phyloP scores from a whole-genome alignment of 1,140 invertebrate genomes.

The Pteromalus puparum region DNA sequence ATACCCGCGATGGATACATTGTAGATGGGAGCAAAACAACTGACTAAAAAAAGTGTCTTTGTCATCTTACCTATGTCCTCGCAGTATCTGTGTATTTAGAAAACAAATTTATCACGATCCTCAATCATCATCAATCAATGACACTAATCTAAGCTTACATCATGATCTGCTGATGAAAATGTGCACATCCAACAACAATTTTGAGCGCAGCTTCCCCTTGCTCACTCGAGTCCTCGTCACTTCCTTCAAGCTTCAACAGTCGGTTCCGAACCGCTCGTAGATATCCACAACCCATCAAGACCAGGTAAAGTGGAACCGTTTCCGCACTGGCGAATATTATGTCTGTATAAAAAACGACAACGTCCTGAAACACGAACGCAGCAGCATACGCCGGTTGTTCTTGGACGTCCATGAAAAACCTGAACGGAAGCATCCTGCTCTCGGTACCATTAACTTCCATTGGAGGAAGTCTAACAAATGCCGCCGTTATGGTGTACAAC shows the following conservation, averaged over 20 bases:
- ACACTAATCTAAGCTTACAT: neutral
- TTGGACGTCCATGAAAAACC: constrained; percentile 22
- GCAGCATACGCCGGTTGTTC: constrained; percentile 11
- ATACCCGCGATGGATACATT: neutral
- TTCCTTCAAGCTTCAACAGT: neutral
- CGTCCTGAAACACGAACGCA: neutral
- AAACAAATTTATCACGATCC: too few relatives aligned
- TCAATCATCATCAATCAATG: neutral
- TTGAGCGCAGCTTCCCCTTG: neutral
- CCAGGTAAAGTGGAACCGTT: neutral
- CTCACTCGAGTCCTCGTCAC: neutral
- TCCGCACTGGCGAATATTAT: neutral
- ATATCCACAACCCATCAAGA: constrained; percentile 43
- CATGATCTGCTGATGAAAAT: constrained; percentile 35
- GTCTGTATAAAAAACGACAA: neutral
- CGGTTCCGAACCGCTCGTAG: neutral
- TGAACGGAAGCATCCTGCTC: constrained; percentile 11
- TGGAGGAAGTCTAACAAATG: neutral
- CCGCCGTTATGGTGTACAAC: neutral
- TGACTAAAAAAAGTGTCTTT: neutral
- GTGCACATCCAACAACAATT: neutral
- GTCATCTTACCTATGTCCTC: neutral
- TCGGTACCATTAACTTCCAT: neutral
- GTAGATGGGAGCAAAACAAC: neutral
- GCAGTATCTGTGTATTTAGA: neutral